These are phyloP conservation scores for Cancer borealis DNA, from an alignment of 2,888 invertebrate species.

Conservation along the genomic window DNA sequence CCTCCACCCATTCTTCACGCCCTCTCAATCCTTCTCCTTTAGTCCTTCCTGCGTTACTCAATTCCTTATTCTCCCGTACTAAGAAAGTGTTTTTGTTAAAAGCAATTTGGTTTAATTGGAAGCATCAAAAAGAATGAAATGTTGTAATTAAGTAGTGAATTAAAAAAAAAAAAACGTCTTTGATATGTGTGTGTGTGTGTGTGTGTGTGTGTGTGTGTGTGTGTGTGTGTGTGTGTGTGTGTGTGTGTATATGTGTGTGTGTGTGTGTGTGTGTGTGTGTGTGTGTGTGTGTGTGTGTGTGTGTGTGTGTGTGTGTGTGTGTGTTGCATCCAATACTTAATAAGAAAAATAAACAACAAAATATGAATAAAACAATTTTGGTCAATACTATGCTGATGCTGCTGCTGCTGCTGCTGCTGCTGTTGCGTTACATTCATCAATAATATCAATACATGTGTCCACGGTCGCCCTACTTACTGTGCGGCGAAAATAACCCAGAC, in stretches of 20 bases:
- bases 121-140: neutral
- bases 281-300: neutral
- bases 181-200: neutral
- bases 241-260: neutral
- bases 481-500: conserved; percentile 1
- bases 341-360: neutral
- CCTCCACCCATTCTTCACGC: neutral
- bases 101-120: neutral
- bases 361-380: neutral
- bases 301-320: neutral
- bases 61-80: neutral
- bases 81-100: neutral
- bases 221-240: neutral
- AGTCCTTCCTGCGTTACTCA: neutral
- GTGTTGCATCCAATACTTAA: neutral
- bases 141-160: neutral
- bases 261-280: neutral
- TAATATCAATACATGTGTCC: conserved; percentile 20
- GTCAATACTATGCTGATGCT: neutral
- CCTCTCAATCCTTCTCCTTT: neutral
- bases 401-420: too few relatives aligned
- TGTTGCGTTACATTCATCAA: neutral
- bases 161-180: neutral
- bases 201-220: neutral
- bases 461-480: neutral